phyloP scores from a whole-genome alignment of 2,113 vertebrate genomes.

The Thinocorus orbignyianus region DNA sequence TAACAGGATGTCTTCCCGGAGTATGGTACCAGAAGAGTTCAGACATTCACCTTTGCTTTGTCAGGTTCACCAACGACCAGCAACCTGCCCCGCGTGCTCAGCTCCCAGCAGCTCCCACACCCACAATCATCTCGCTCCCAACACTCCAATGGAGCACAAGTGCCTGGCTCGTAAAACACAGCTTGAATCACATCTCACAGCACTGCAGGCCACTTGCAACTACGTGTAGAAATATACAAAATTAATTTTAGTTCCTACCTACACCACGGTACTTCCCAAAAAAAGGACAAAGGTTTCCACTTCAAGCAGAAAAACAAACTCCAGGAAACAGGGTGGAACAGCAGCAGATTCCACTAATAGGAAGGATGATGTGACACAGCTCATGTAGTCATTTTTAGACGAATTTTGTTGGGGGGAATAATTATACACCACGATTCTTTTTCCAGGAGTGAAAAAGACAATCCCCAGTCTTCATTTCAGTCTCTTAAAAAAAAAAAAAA shows the following conservation, averaged over 20 bases:
- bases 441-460: not conserved
- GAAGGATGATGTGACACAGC: not conserved
- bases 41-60: not conserved
- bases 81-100: not conserved
- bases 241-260: not conserved
- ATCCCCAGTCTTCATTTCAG: not conserved
- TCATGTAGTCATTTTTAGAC: constrained; percentile 3
- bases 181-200: not conserved
- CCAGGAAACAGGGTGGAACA: constrained; percentile 41
- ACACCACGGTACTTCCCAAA: constrained; percentile 2
- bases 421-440: not conserved
- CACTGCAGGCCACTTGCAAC: not conserved
- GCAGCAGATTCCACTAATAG: constrained; percentile 27
- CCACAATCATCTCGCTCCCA: not conserved
- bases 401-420: not conserved
- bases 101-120: not conserved
- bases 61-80: too few relatives aligned
- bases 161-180: not conserved
- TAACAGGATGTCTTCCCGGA: not conserved
- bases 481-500: not conserved
- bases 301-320: constrained; percentile 44
- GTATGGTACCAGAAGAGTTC: not conserved
- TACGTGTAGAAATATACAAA: not conserved
- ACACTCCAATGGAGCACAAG: not conserved
- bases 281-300: constrained; percentile 45